These are phyloP conservation scores for Lucifuga dentata DNA, from an alignment of 2,113 vertebrate genomes.

Conservation along the genomic window DNA sequence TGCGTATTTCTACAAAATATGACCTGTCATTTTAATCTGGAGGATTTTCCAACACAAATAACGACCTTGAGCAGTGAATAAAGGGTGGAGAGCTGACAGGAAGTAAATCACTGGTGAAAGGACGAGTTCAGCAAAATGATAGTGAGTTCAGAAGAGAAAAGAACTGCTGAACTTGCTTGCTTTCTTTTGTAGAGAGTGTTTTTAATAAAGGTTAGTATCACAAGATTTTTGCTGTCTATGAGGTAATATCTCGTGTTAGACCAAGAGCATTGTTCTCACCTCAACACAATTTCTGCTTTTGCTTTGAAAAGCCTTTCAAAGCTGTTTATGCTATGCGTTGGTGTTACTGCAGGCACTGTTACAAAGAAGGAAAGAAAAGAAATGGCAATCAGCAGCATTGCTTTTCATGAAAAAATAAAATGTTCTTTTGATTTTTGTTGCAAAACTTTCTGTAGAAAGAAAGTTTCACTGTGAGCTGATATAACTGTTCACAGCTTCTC, in stretches of 20 bases:
- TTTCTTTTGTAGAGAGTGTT: conserved; percentile 62
- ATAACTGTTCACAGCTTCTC: not conserved
- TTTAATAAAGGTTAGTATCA: conserved; percentile 70
- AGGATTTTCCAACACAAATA: conserved; percentile 31
- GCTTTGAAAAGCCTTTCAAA: not conserved
- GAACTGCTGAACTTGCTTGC: conserved; percentile 64
- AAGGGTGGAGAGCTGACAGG: conserved; percentile 38
- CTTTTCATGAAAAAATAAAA: conserved; percentile 10
- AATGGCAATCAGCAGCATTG: not conserved
- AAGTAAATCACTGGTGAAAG: conserved; percentile 55
- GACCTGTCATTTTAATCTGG: conserved; percentile 12
- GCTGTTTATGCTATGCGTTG: not conserved
- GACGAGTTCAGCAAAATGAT: conserved; percentile 60
- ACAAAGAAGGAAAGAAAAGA: not conserved
- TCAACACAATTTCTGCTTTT: conserved; percentile 28
- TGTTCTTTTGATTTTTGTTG: not conserved
- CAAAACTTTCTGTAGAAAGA: conserved; percentile 6
- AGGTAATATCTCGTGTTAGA: conserved; percentile 29
- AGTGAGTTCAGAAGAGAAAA: conserved; percentile 50
- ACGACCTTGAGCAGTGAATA: conserved; percentile 52
- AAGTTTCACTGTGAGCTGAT: not conserved
- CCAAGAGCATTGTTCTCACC: conserved; percentile 38
- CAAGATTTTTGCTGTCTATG: conserved; percentile 48
- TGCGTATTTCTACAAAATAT: not conserved
- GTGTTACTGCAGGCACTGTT: not conserved